Evolutionary conservation across 2,888 invertebrate species (phyloP).

Genomic region (Cloeon dipterum): DNA sequence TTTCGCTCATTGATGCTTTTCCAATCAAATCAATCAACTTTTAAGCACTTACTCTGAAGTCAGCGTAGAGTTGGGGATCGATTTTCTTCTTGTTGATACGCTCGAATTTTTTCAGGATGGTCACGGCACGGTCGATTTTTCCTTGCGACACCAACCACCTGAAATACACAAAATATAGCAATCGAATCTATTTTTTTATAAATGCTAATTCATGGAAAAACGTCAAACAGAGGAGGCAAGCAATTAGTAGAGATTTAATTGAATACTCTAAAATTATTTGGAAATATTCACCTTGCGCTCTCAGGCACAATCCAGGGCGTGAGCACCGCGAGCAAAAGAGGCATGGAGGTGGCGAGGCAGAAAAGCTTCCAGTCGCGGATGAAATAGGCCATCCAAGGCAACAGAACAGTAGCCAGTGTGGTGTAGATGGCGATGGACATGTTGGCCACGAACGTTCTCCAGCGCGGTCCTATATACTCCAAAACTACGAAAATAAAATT

Average conservation of each 20-base stretch:
- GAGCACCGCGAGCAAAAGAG: constrained; percentile 40
- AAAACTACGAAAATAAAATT: no score
- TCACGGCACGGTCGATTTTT: constrained; percentile 50
- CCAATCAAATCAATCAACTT: neutral
- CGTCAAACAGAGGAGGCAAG: neutral
- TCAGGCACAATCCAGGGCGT: constrained; percentile 64
- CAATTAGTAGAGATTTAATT: neutral
- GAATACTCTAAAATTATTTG: neutral
- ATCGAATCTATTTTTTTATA: no score
- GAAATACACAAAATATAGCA: no score
- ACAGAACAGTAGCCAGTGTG: constrained; percentile 49
- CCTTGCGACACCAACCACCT: constrained; percentile 78
- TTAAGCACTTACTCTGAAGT: constrained; percentile 50
- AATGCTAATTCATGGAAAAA: neutral
- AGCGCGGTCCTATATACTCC: constrained; percentile 75
- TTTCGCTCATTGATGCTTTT: no score
- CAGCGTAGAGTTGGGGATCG: constrained; percentile 43
- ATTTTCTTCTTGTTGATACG: constrained; percentile 53
- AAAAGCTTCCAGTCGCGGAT: constrained; percentile 58
- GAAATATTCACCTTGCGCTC: constrained; percentile 47
- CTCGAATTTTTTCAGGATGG: constrained; percentile 57
- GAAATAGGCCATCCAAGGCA: constrained; percentile 69
- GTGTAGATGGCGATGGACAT: constrained; percentile 80
- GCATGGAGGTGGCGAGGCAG: constrained; percentile 56
- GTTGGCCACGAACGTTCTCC: constrained; percentile 75